Conservation (phyloP, 2,113 vertebrate species). For the Peucedramus taeniatus region DNA sequence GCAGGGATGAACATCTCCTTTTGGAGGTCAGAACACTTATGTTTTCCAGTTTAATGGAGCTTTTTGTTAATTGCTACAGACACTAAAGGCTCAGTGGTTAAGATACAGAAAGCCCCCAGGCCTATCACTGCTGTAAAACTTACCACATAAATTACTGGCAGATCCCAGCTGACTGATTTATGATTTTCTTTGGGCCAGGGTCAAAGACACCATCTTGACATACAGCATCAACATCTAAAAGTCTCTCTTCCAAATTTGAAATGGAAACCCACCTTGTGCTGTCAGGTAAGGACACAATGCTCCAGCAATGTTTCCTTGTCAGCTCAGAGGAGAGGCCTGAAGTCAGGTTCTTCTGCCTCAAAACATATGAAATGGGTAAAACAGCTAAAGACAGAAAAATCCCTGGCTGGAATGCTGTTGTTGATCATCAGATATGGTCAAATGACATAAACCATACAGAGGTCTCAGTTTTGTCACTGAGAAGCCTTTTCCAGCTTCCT, state of each 20-base stretch:
- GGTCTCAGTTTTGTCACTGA: background rate
- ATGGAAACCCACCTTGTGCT: background rate
- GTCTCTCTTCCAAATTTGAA: background rate
- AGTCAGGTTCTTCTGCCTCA: background rate
- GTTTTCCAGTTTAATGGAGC: background rate
- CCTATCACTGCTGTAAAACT: background rate
- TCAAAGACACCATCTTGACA: background rate
- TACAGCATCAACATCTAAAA: background rate
- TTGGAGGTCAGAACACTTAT: background rate
- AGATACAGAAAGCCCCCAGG: background rate
- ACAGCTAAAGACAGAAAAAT: background rate
- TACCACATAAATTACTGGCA: background rate
- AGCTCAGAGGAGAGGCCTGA: background rate
- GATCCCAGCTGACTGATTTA: background rate
- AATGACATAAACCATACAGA: background rate
- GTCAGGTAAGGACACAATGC: constrained; percentile 13
- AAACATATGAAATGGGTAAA: background rate
- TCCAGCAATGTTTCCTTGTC: background rate
- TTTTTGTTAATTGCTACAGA: background rate
- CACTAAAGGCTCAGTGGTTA: background rate
- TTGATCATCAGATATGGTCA: background rate
- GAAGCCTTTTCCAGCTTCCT: background rate
- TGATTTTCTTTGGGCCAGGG: constrained; percentile 3
- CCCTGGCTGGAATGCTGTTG: background rate
- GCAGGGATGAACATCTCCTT: background rate